phyloP scores from a whole-genome alignment of 1,140 invertebrate genomes.

The Drosophila murphyi region DNA sequence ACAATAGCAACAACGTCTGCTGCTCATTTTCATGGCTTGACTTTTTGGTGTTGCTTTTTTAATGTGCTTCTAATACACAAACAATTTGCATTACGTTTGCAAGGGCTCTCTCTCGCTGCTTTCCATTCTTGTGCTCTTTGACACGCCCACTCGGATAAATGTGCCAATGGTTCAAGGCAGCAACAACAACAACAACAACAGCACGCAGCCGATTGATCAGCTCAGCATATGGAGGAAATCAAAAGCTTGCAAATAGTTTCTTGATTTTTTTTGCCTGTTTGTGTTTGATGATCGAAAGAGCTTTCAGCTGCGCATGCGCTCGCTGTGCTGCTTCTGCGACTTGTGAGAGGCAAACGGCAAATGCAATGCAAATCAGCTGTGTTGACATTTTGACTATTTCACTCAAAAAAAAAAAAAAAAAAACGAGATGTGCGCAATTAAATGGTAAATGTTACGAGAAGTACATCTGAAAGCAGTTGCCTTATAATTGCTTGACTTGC shows the following conservation, averaged over 20 bases:
- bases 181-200: slow-evolving; percentile 1
- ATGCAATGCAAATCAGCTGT: background rate
- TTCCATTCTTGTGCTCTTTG: slow-evolving; percentile 22
- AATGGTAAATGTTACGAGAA: background rate
- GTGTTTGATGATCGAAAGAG: background rate
- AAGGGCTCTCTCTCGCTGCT: slow-evolving; percentile 1
- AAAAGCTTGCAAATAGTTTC: slow-evolving; percentile 28
- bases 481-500: too few relatives aligned
- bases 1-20: slow-evolving; percentile 17
- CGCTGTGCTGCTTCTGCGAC: background rate
- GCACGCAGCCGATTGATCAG: slow-evolving; percentile 1
- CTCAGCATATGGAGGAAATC: slow-evolving; percentile 18
- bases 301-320: background rate
- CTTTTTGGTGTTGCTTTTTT: slow-evolving; percentile 36
- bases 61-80: slow-evolving; percentile 34
- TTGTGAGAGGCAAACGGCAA: background rate
- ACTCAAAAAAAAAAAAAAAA: too few relatives aligned
- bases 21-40: slow-evolving; percentile 51
- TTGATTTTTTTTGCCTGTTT: background rate
- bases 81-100: slow-evolving; percentile 38
- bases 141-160: slow-evolving; percentile 50
- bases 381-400: background rate
- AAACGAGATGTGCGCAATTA: too few relatives aligned
- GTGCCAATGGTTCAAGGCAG: slow-evolving; percentile 80
- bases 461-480: too few relatives aligned